Conservation (phyloP, 2,888 invertebrate species). For the Noctua comes region DNA sequence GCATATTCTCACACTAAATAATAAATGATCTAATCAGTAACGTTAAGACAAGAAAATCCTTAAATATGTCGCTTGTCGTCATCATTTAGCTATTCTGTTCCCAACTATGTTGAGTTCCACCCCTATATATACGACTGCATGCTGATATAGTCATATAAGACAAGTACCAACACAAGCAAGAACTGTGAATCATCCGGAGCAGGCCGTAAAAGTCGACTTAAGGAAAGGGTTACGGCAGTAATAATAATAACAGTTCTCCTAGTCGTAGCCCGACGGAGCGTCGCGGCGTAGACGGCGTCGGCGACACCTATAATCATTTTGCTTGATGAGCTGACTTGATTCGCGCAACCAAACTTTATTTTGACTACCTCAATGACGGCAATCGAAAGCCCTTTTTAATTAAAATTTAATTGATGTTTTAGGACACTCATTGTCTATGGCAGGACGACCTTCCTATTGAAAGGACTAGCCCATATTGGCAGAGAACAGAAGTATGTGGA, state of each 20-base stretch:
- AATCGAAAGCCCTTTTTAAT: conserved; percentile 9
- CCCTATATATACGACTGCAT: not conserved
- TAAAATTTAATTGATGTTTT: conserved; percentile 19
- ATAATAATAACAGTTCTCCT: conserved; percentile 59
- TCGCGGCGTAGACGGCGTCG: conserved; percentile 37
- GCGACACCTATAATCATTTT: conserved; percentile 53
- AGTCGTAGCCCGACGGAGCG: conserved; percentile 42
- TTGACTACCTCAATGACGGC: conserved; percentile 12
- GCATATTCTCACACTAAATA: too few species aligned
- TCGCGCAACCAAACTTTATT: conserved; percentile 39
- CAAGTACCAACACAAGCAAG: conserved; percentile 31
- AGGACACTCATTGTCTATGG: conserved; percentile 6
- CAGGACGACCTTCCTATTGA: too few species aligned
- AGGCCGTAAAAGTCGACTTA: conserved; percentile 55
- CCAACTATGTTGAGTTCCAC: too few species aligned
- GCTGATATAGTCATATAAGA: conserved; percentile 30
- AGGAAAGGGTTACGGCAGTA: conserved; percentile 57
- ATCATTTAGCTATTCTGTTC: too few species aligned
- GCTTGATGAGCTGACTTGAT: conserved; percentile 41
- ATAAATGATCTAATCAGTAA: too few species aligned
- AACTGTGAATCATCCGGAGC: conserved; percentile 46
- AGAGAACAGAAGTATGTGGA: not conserved
- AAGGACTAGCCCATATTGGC: not conserved
- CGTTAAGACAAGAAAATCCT: too few species aligned
- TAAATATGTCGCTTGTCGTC: too few species aligned